phyloP scores from a whole-genome alignment of 1,140 invertebrate genomes.

The Frieseomelitta varia region DNA sequence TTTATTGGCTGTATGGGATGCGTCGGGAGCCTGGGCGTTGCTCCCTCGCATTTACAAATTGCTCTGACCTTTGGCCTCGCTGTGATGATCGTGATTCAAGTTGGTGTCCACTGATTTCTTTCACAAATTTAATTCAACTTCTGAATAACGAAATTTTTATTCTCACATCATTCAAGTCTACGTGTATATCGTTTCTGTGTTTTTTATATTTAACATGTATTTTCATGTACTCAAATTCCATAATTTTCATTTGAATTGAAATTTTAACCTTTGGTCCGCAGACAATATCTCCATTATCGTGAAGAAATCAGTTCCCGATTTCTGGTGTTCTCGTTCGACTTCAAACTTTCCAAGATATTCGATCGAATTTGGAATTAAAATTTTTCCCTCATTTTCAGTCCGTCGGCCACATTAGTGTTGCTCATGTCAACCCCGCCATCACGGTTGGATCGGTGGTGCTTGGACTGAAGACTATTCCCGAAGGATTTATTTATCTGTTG shows the following conservation, averaged over 20 bases:
- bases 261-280: too few relatives aligned
- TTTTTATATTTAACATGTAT: too few relatives aligned
- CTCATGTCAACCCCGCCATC: constrained; percentile 90
- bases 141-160: not conserved
- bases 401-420: constrained; percentile 87
- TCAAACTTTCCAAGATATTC: too few relatives aligned
- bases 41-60: constrained; percentile 83
- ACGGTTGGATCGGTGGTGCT: constrained; percentile 86
- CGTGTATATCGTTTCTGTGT: too few relatives aligned
- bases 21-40: constrained; percentile 69
- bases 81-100: constrained; percentile 86
- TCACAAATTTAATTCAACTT: not conserved
- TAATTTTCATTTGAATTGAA: too few relatives aligned
- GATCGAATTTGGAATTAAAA: not conserved
- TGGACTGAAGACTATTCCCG: constrained; percentile 84
- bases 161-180: too few relatives aligned
- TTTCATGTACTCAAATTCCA: too few relatives aligned
- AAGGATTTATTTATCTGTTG: constrained; percentile 87
- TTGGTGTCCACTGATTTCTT: constrained; percentile 69
- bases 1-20: constrained; percentile 90
- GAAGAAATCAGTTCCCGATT: too few relatives aligned
- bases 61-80: constrained; percentile 87
- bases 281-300: too few relatives aligned
- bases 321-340: too few relatives aligned
- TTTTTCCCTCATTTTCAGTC: constrained; percentile 80